Evolutionary conservation across 1,140 invertebrate species (phyloP), one percentile per base, ranked within the genome.

Genomic region (Heliconius congener): DNA sequence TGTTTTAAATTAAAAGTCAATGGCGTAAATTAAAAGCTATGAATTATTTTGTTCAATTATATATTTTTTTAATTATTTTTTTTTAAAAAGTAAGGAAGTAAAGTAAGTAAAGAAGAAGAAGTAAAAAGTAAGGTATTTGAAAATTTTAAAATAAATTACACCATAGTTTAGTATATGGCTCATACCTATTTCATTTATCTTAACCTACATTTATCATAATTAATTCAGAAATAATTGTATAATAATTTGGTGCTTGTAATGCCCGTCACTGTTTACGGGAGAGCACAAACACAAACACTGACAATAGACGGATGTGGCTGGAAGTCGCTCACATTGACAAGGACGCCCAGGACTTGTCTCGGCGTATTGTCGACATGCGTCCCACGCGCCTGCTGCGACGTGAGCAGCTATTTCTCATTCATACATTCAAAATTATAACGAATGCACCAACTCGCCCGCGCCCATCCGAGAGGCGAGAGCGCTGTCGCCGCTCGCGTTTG

Each of bases 341-440:
- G 93, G 93, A 93, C 93, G 93, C 90, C 90, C 88, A 92, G 92
- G 91, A 94, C 90, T 92, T 91, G 91, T 92, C 91, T 88, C 85
- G 86, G 86, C 80, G 85, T 86, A 91, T 93, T 93, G 91, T 92
- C 89, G 90, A 87, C 90, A 88, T 90, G 89, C 93, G 90, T 84
- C 93, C 93, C 91, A 93, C 93, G 93, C 93, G 87, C 81, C 84
- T 83, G 78, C 86, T 83, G 84, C 88, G 81, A 87, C 88, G 84
- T 83, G 88, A 86, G 84, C 86, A 83, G 84, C 89, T 88, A 93
- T 91, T 94, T 91, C 91, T 93, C 92, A 94, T 94, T 94, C 93
- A 94, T 94, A 93, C 92, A 94, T 94, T 93, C 92, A 94, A 93
- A 93, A 93, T 93, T 89, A 94, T 93, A 93, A 93, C 93, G 91